Conservation (phyloP, 2,888 invertebrate genomes). For the Macrosoma leucophasiata region DNA sequence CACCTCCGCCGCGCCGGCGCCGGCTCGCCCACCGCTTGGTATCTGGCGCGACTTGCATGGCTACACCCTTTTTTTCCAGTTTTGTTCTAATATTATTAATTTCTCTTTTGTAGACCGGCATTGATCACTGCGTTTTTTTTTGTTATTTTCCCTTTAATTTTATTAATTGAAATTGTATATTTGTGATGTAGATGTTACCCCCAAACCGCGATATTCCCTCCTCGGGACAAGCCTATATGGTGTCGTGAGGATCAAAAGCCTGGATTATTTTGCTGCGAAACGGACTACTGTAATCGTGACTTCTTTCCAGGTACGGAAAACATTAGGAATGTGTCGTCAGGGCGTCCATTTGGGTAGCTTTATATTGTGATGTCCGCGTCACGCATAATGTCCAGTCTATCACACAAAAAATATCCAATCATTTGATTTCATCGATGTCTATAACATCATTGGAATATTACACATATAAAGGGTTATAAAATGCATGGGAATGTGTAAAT, state of each 20-base stretch:
- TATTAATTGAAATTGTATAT: conserved; percentile 50
- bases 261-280: conserved; percentile 78
- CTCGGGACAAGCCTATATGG: conserved; percentile 76
- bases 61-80: conserved; percentile 37
- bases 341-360: conserved; percentile 49
- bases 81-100: conserved; percentile 56
- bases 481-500: too few relatives aligned
- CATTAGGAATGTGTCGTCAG: conserved; percentile 49
- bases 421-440: too few relatives aligned
- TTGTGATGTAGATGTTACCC: conserved; percentile 78
- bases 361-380: conserved; percentile 60
- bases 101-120: conserved; percentile 62
- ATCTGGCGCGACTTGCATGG: conserved; percentile 61
- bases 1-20: conserved; percentile 18
- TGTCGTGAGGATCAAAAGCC: conserved; percentile 67
- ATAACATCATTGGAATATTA: too few relatives aligned
- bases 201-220: conserved; percentile 75
- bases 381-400: conserved; percentile 41
- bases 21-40: conserved; percentile 39
- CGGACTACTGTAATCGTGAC: conserved; percentile 81
- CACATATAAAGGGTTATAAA: too few relatives aligned
- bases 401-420: too few relatives aligned
- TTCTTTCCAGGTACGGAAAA: conserved; percentile 57
- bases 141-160: too few relatives aligned
- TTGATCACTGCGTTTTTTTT: conserved; percentile 51